Base-by-base conservation (phyloP, 2,888 invertebrate genomes). In the Polymixis lichenea region DNA sequence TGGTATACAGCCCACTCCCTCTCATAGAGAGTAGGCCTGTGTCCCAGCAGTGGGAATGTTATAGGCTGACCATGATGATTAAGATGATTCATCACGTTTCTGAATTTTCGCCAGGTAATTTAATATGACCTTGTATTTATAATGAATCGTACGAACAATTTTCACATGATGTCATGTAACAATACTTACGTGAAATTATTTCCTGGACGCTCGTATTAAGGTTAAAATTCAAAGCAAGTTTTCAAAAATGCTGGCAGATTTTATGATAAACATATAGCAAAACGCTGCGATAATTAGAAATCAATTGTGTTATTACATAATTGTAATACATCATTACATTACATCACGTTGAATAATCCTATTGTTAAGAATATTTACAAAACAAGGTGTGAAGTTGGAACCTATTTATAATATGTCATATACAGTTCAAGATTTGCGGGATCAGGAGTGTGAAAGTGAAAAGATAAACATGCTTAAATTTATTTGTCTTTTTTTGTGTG, bases 361-460 rank as follows among this genome's bases (percentile, higher is more conserved):
- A 69, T 77, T 76, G 69, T 76, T 67, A 53, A 64, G 11, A 5
- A 55, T 55, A 49, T 77, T 75, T 53, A 75, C n/a, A 69, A 43
- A 75, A 75, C 56, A 75, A 55, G 8, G 32, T 11, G 46, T 25
- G 15, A n/a, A 49, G 17, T 46, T 55, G 46, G 53, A 32, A 17
- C 4, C 17, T n/a, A 32, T 46, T 25, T 4, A 8, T 8, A 6
- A 38, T 38, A 38, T 38, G 28, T 49, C 28, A 49, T 49, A 43
- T 19, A 32, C 8, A 15, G 22, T 62, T 49, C 38, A 32, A 38
- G 6, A 9, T 49, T 51, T 28, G 38, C 4, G 13, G n/a, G n/a
- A n/a, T 55, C 11, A 43, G 19, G 25, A 75, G 49, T n/a, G 32
- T 32, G 9, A n/a, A 55, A 49, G 38, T 56, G 11, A 17, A 69